phyloP scores from a whole-genome alignment of 2,797 vertebrate species.

The Helostoma temminkii region DNA sequence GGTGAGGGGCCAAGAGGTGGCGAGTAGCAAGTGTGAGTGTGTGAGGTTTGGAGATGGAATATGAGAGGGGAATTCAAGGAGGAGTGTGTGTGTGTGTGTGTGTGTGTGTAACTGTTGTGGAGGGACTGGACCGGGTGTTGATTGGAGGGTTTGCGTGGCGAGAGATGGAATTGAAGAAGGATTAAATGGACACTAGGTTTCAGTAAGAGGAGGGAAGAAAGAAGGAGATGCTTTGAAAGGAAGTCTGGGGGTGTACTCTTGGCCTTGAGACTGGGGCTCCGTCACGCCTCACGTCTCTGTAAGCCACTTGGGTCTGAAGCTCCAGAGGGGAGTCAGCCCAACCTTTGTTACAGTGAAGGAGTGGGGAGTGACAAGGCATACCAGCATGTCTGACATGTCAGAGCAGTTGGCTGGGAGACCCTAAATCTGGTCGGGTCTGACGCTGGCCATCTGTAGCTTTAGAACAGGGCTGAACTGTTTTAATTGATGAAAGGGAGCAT shows the following conservation, averaged over 20 bases:
- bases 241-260: constrained; percentile 66
- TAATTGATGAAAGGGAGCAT: constrained; percentile 69
- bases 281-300: constrained; percentile 76
- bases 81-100: constrained; percentile 37
- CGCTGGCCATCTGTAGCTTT: constrained; percentile 74
- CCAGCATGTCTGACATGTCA: constrained; percentile 80
- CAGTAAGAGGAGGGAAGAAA: constrained; percentile 40
- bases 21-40: constrained; percentile 53
- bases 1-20: constrained; percentile 57
- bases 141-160: constrained; percentile 64
- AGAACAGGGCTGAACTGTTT: constrained; percentile 57
- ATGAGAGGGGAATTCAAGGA: constrained; percentile 43
- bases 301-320: constrained; percentile 70
- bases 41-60: constrained; percentile 61
- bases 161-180: constrained; percentile 79
- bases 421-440: constrained; percentile 63
- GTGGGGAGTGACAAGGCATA: constrained; percentile 81
- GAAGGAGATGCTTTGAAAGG: constrained; percentile 57
- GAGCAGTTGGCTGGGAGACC: constrained; percentile 80
- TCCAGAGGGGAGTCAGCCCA: constrained; percentile 71
- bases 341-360: constrained; percentile 76
- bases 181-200: constrained; percentile 78
- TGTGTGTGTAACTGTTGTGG: constrained; percentile 40
- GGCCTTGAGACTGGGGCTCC: constrained; percentile 78
- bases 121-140: constrained; percentile 60